Evolutionary conservation across 1,140 invertebrate genomes (phyloP), one percentile per base, ranked within the genome.

Genomic region (Streblospio benedicti): DNA sequence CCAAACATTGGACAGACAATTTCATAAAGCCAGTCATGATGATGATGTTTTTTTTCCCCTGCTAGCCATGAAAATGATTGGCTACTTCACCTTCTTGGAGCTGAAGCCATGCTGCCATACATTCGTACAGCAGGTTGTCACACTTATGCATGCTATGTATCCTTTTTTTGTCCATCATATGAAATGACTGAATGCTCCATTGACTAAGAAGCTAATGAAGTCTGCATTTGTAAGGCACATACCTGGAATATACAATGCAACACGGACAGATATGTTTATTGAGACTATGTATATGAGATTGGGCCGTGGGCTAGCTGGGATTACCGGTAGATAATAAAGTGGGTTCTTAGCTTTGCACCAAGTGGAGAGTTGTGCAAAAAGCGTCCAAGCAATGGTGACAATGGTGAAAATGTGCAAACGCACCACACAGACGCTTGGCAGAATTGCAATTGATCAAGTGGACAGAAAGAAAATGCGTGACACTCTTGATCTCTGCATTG

Each of bases 1-100:
- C n/a, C n/a, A n/a, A n/a, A n/a, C n/a, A n/a, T n/a, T 51, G 49
- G 49, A 51, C n/a, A n/a, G 49, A 51, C 49, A 51, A 51, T 27
- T 28, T 4, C 30, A 28, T 51, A 20, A 51, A 51, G 49, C 2
- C 49, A 14, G 49, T 51, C 2, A 51, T 27, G 16, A 51, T 51
- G 2, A 51, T 51, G 35, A 38, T n/a, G 35, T 9, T n/a, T 9
- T n/a, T 38, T 38, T 38, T 38, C 35, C 35, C 35, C 9, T 38
- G 35, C 35, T 9, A n/a, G 35, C 9, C n/a, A 38, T 38, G 35
- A 38, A n/a, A n/a, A n/a, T n/a, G 35, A 51, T 28, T 51, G 2
- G 49, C 20, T 2, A 25, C 49, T 51, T 18, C 49, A 51, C 49
- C 18, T 51, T 16, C 30, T 51, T 28, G 49, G 20, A 2, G n/a